These are phyloP conservation scores for Malurus elegans DNA, from an alignment of 2,113 vertebrate species.

Conservation along the genomic window DNA sequence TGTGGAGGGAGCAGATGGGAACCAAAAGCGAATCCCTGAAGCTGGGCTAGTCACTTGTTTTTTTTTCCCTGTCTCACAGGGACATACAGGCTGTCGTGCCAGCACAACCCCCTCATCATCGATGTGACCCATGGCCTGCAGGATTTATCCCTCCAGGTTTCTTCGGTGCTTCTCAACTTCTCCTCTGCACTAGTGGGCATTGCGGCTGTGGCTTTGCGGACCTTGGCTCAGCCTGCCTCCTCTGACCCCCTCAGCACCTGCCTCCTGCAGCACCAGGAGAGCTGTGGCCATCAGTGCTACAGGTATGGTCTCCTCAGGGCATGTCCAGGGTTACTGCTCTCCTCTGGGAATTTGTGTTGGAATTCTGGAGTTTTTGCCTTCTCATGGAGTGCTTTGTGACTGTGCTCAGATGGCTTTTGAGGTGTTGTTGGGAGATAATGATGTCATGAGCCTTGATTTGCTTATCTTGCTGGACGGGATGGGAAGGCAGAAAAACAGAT, in stretches of 20 bases:
- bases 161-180: constrained; percentile 82
- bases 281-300: constrained; percentile 70
- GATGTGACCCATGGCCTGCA: constrained; percentile 76
- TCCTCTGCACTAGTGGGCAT: constrained; percentile 84
- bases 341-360: not conserved
- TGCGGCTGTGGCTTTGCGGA: constrained; percentile 84
- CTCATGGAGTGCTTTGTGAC: not conserved
- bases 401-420: not conserved
- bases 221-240: constrained; percentile 72
- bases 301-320: constrained; percentile 45
- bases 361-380: not conserved
- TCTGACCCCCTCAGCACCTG: constrained; percentile 74
- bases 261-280: constrained; percentile 75
- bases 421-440: not conserved
- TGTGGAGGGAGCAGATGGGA: not conserved
- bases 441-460: not conserved
- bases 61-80: constrained; percentile 68
- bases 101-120: constrained; percentile 84
- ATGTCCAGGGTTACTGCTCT: not conserved
- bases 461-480: not conserved
- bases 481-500: not conserved
- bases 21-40: not conserved
- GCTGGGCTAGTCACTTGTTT: not conserved
- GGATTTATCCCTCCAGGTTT: constrained; percentile 56
- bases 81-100: constrained; percentile 83